Evolutionary conservation across 2,113 vertebrate genomes (phyloP), one percentile per base, ranked within the genome.

Genomic region (Otocyon megalotis): DNA sequence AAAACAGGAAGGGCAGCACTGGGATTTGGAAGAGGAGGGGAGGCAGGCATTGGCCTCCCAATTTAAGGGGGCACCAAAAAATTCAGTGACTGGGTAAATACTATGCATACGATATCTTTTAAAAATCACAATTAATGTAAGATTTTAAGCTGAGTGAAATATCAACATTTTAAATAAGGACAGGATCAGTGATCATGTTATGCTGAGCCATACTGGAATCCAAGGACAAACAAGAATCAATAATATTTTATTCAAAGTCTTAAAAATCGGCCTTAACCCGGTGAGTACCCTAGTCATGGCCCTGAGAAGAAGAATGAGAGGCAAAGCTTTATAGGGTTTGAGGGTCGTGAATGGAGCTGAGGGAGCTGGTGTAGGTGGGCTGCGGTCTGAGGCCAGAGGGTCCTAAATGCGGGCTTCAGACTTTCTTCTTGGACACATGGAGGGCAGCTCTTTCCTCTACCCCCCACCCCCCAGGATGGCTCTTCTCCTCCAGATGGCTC

Each of bases 401-500:
- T 35, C 35, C 53, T 60, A 65, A 62, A 58, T 17, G 6, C 26
- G 28, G 56, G 37, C 8, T 50, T 22, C 5, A 62, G 58, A 4
- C 32, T 63, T 58, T 86, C 80, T 86, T 71, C 65, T 53, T 30
- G 37, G 67, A 48, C 14, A 15, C 72, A 8, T 2, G 37, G 72
- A 54, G 12, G 56, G 35, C 17, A 14, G 3, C 32, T 8, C 4
- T 7, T 17, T 67, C n/a, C 26, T 16, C 16, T n/a, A n/a, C 8
- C 0, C 3, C 5, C 22, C 63, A 10, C 0, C 4, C 0, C 2
- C 9, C 28, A 32, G 50, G 6, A n/a, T 58, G 4, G 32, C 9
- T 0, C 22, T 54, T 28, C 54, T 56, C 43, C 22, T 22, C 32
- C 4, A 4, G 30, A 20, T 10, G 16, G 37, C n/a, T 20, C 63